Evolutionary conservation across 2,888 invertebrate species (phyloP).

Genomic region (Stegophylla sp.): DNA sequence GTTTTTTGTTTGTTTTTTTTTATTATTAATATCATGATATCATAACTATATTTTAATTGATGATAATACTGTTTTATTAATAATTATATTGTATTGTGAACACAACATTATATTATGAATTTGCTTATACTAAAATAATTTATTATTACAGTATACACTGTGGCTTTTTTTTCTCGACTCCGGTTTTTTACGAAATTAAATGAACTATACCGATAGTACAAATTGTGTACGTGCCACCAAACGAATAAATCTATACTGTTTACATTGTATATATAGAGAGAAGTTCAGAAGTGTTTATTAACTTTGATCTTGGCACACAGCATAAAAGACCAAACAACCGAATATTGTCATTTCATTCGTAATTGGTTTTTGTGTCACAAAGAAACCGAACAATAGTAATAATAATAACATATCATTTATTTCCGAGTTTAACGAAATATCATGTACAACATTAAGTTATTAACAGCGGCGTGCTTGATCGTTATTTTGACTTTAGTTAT

Average conservation of each 20-base stretch:
- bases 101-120: neutral
- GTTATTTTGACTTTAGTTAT: neutral
- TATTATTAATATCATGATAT: neutral
- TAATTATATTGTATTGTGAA: neutral
- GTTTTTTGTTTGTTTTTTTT: neutral
- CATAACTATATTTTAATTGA: too few species aligned
- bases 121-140: slow-evolving; percentile 35
- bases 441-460: neutral
- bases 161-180: neutral
- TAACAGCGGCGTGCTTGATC: neutral
- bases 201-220: slow-evolving; percentile 1
- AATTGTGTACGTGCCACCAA: slow-evolving; percentile 16
- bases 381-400: neutral
- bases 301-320: slow-evolving; percentile 15
- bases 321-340: slow-evolving; percentile 6
- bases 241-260: slow-evolving; percentile 32
- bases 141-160: neutral
- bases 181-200: neutral
- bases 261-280: slow-evolving; percentile 21
- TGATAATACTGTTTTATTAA: neutral
- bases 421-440: neutral
- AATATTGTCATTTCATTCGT: slow-evolving; percentile 14
- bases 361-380: slow-evolving; percentile 27
- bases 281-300: slow-evolving; percentile 21
- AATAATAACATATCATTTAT: neutral